Evolutionary conservation across 2,797 vertebrate genomes (phyloP).

Genomic region (Crotalus adamanteus): DNA sequence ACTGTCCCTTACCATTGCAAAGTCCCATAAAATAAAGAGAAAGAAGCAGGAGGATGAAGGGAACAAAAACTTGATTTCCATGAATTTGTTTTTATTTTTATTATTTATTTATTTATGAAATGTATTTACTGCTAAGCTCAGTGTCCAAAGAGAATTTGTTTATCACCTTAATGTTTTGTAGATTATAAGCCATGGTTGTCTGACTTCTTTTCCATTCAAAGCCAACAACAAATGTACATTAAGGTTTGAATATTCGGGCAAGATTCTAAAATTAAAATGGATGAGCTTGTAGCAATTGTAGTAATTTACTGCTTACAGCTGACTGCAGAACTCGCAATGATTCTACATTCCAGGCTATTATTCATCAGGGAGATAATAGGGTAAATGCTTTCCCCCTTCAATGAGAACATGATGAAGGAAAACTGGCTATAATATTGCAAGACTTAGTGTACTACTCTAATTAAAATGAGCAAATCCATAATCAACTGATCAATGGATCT

Average conservation of each 20-base stretch:
- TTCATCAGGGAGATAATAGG: constrained; percentile 29
- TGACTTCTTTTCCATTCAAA: neutral
- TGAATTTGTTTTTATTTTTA: neutral
- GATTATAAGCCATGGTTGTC: neutral
- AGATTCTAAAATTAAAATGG: constrained; percentile 7
- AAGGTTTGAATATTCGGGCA: constrained; percentile 11
- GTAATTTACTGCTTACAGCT: constrained; percentile 23
- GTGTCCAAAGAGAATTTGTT: neutral
- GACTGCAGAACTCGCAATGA: constrained; percentile 4
- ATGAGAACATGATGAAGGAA: neutral
- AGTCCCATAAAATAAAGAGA: neutral
- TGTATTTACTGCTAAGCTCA: neutral
- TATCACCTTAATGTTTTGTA: neutral
- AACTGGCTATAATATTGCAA: neutral
- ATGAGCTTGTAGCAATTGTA: constrained; percentile 8
- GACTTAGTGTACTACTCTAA: neutral
- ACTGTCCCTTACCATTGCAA: neutral
- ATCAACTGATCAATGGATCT: constrained; percentile 5
- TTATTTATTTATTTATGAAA: neutral
- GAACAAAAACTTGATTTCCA: neutral
- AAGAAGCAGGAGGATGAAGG: neutral
- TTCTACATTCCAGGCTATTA: constrained; percentile 32
- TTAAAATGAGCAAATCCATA: constrained; percentile 26
- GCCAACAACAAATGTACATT: neutral
- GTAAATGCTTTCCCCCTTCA: constrained; percentile 20